Percentiles rank a stretch among this genome's conserved stretches.
Conservation (phyloP, 2,888 invertebrate species). For the Homarus gammarus region DNA sequence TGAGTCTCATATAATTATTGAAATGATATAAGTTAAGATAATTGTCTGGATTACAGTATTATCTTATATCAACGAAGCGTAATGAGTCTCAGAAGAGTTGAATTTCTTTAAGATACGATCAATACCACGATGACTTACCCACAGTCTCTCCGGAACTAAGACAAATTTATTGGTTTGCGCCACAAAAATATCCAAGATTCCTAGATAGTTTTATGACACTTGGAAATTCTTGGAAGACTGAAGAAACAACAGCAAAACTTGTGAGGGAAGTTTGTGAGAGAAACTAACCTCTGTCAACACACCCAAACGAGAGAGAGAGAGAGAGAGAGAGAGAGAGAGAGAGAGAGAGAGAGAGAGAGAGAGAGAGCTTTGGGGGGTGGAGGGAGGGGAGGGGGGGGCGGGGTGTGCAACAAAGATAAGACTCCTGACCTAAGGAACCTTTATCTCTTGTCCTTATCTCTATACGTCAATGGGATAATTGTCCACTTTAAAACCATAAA, state of each 20-base stretch:
- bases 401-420: background rate
- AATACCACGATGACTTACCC: too few relatives aligned
- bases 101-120: too few relatives aligned
- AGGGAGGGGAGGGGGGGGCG: background rate
- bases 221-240: background rate
- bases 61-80: too few relatives aligned
- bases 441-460: too few relatives aligned
- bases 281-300: background rate
- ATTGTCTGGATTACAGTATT: too few relatives aligned
- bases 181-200: background rate
- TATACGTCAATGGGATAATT: too few relatives aligned
- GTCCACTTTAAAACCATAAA: too few relatives aligned
- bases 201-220: background rate
- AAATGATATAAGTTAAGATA: too few relatives aligned
- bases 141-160: background rate
- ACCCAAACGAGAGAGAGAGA: slow-evolving; percentile 19
- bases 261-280: background rate
- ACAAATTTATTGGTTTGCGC: background rate
- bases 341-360: slow-evolving; percentile 31
- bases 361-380: background rate
- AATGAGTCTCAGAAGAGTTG: too few relatives aligned
- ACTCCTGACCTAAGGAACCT: too few relatives aligned
- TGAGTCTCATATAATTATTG: too few relatives aligned
- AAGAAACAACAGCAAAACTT: background rate
- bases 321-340: slow-evolving; percentile 37